Conservation (phyloP, 1,140 invertebrate genomes). For the Musca vetustissima region DNA sequence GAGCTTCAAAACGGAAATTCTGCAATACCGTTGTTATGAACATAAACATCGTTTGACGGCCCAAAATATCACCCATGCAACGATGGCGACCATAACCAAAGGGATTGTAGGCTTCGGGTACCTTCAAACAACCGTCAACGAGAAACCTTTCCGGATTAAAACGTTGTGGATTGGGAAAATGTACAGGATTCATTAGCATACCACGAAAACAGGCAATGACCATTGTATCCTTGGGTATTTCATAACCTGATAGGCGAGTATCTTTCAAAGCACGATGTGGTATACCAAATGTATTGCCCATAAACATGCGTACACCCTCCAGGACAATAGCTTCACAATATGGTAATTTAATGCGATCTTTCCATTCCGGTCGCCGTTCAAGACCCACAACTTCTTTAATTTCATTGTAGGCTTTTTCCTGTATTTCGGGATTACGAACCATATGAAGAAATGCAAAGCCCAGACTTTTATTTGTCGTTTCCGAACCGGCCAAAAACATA, state of each 20-base stretch:
- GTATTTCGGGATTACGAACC: conserved; percentile 75
- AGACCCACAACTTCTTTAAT: conserved; percentile 74
- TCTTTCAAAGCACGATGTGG: conserved; percentile 75
- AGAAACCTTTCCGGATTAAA: conserved; percentile 76
- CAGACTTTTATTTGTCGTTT: conserved; percentile 78
- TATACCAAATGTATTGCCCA: conserved; percentile 75
- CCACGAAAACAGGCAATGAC: conserved; percentile 80
- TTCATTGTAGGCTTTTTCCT: conserved; percentile 77
- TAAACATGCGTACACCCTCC: conserved; percentile 76
- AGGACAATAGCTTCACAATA: conserved; percentile 77
- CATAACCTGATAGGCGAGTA: conserved; percentile 69
- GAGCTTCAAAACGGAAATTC: conserved; percentile 70
- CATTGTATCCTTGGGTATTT: conserved; percentile 82
- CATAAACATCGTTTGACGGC: conserved; percentile 82
- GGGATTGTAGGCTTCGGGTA: conserved; percentile 73
- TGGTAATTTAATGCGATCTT: conserved; percentile 69
- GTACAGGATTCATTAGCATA: conserved; percentile 69
- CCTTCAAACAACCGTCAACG: conserved; percentile 64
- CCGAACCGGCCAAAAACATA: conserved; percentile 80
- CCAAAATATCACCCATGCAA: conserved; percentile 84
- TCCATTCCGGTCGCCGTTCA: conserved; percentile 66
- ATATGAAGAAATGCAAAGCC: conserved; percentile 78
- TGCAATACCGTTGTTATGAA: conserved; percentile 79
- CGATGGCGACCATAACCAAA: conserved; percentile 80
- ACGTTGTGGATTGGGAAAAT: conserved; percentile 70